A percentile compares a stretch with the other conserved stretches of the same genome.
Evolutionary conservation across 2,888 invertebrate species (phyloP).

Genomic region (Chalcosyrphus nemorum): DNA sequence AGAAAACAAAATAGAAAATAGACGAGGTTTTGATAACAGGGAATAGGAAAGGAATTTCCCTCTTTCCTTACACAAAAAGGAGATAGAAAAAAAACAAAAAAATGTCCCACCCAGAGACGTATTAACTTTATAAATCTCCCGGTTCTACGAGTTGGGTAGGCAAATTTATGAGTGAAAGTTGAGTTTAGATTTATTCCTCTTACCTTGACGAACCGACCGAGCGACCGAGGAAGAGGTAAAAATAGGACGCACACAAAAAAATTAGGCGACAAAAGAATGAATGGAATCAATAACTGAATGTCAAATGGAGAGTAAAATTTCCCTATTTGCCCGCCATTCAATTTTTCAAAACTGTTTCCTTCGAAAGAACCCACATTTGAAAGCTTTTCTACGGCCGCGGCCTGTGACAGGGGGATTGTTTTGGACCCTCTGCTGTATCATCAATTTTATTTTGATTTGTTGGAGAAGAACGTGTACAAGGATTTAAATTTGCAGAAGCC

Average conservation of each 20-base stretch:
- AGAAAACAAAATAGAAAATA: neutral
- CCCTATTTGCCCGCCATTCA: neutral
- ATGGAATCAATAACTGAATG: constrained; percentile 5
- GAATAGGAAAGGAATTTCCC: neutral
- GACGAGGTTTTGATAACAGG: neutral
- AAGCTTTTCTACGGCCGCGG: no score
- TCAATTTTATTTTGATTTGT: no score
- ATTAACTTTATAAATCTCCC: neutral
- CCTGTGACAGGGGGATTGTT: no score
- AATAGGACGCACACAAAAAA: no score
- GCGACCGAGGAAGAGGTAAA: neutral
- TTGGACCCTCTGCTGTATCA: no score
- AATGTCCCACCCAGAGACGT: neutral
- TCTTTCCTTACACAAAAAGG: neutral
- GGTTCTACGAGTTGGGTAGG: neutral
- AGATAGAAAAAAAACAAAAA: neutral
- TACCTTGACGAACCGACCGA: neutral
- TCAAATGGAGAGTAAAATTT: constrained; percentile 8
- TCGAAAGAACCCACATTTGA: no score
- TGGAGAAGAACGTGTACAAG: no score
- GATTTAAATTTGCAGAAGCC: no score
- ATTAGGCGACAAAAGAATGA: neutral
- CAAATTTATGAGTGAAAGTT: neutral
- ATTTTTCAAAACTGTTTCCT: neutral
- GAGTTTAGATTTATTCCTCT: constrained; percentile 3